Conservation (phyloP, 2,888 invertebrate species). For the Corythucha ciliata region DNA sequence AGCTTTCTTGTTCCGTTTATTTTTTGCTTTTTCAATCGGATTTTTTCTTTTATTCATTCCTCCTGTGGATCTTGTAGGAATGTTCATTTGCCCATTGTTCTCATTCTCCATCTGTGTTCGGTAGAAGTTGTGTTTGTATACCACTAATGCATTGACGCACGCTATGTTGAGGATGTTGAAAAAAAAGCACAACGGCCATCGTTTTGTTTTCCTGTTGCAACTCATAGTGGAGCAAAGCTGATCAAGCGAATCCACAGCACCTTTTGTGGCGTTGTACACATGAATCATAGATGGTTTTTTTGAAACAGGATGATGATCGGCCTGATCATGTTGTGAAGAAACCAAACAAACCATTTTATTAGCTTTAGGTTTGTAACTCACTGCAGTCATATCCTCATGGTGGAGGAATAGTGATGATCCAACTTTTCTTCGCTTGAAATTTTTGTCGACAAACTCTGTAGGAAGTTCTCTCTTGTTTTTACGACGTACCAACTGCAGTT, state of each 20-base stretch:
- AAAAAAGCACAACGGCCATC: conserved; percentile 35
- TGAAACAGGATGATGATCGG: conserved; percentile 30
- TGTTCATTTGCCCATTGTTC: no score
- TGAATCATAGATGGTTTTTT: conserved; percentile 34
- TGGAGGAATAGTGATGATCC: conserved; percentile 35
- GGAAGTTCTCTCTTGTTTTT: conserved; percentile 36
- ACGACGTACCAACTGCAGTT: conserved; percentile 34
- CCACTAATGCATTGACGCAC: conserved; percentile 32
- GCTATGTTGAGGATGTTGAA: conserved; percentile 34
- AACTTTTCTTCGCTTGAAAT: conserved; percentile 25
- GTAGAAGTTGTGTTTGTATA: conserved; percentile 18
- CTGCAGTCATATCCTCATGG: conserved; percentile 34
- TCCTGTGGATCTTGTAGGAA: no score
- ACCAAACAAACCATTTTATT: conserved; percentile 33
- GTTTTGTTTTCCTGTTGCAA: conserved; percentile 31
- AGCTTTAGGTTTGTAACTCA: conserved; percentile 35
- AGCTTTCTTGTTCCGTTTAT: no score
- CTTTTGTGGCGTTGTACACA: conserved; percentile 36
- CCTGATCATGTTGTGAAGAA: conserved; percentile 34
- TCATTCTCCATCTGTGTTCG: neutral
- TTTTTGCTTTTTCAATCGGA: no score
- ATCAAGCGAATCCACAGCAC: conserved; percentile 35
- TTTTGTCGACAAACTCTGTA: conserved; percentile 35
- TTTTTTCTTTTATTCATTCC: no score
- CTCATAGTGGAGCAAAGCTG: conserved; percentile 34